A percentile compares a stretch with the other conserved stretches of the same genome.
Evolutionary conservation across 2,797 vertebrate genomes (phyloP).

Genomic region (Neoniphon sammara): DNA sequence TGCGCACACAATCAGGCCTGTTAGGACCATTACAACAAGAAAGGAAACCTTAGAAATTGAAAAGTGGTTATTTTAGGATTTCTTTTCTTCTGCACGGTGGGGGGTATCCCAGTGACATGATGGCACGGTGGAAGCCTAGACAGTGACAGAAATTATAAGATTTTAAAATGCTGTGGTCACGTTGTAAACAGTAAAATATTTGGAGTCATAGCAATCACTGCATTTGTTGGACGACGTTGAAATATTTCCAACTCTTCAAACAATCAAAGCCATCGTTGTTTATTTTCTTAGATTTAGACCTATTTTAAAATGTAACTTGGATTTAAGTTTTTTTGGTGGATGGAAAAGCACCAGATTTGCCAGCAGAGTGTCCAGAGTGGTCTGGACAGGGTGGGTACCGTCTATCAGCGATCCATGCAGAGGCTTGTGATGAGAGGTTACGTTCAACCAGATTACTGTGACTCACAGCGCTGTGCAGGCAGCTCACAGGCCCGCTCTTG

Average conservation of each 20-base stretch:
- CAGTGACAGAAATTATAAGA: conserved; percentile 8
- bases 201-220: conserved; percentile 21
- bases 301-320: conserved; percentile 43
- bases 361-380: conserved; percentile 22
- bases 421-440: conserved; percentile 48
- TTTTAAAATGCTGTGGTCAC: conserved; percentile 24
- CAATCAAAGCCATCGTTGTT: conserved; percentile 33
- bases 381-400: conserved; percentile 37
- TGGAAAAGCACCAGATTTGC: conserved; percentile 23
- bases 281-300: conserved; percentile 44
- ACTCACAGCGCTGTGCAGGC: conserved; percentile 37
- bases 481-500: conserved; percentile 10
- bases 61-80: conserved; percentile 29
- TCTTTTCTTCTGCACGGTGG: neutral
- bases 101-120: neutral
- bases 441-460: conserved; percentile 34
- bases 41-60: conserved; percentile 18
- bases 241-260: conserved; percentile 30
- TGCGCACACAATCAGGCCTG: conserved; percentile 58
- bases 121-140: neutral
- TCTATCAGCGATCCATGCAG: conserved; percentile 41
- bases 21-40: conserved; percentile 44
- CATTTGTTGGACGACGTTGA: conserved; percentile 12
- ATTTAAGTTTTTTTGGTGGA: conserved; percentile 19
- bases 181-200: conserved; percentile 19